Conservation (phyloP, 2,888 invertebrate species). For the Stomorhina lunata region DNA sequence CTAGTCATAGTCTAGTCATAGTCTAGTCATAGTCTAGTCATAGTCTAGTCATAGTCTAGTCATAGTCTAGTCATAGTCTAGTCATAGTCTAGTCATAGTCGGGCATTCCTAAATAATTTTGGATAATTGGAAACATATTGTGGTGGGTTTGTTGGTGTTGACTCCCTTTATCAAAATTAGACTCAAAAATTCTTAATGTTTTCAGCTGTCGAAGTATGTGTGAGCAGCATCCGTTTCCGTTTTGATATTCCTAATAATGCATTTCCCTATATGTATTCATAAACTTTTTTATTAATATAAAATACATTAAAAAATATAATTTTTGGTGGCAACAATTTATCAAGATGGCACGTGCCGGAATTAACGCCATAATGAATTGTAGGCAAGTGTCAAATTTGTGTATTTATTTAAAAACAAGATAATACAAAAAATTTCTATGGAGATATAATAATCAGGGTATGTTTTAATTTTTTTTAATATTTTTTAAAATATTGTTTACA, state of each 20-base stretch:
- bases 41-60: too few relatives aligned
- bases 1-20: too few relatives aligned
- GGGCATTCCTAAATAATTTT: neutral
- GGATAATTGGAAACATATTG: constrained; percentile 20
- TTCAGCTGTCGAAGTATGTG: constrained; percentile 51
- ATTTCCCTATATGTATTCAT: too few relatives aligned
- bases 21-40: too few relatives aligned
- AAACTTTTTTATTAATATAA: constrained; percentile 46
- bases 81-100: too few relatives aligned
- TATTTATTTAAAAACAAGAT: constrained; percentile 37
- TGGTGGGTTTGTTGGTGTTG: neutral
- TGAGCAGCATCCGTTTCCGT: constrained; percentile 64
- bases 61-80: too few relatives aligned
- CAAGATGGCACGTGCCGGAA: constrained; percentile 70
- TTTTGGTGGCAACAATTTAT: constrained; percentile 66
- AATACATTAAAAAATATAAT: neutral
- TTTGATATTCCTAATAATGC: constrained; percentile 31
- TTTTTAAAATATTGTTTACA: constrained; percentile 19
- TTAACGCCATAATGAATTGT: constrained; percentile 71
- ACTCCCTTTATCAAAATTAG: neutral
- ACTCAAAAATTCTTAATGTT: constrained; percentile 38
- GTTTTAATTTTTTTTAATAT: constrained; percentile 4
- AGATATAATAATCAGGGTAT: neutral
- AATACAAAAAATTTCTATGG: constrained; percentile 7
- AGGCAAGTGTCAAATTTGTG: constrained; percentile 64